These are phyloP conservation scores for Neoscelio sp. DNA, from an alignment of 2,888 invertebrate genomes.

Conservation along the genomic window DNA sequence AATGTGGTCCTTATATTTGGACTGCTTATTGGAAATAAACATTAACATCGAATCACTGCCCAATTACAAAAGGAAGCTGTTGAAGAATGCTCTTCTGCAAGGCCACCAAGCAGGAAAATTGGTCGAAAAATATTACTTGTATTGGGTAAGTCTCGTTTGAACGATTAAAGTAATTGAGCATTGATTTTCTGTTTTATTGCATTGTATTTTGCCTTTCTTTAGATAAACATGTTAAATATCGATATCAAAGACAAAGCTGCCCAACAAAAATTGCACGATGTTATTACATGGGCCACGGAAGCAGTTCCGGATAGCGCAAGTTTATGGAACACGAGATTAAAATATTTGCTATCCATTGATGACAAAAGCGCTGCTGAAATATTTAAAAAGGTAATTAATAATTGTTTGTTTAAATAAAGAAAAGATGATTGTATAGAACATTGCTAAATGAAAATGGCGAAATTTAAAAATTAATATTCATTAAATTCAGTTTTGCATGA, in stretches of 20 bases:
- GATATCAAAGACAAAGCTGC: constrained; percentile 72
- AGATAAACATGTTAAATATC: constrained; percentile 77
- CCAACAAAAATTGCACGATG: constrained; percentile 76
- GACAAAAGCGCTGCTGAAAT: constrained; percentile 82
- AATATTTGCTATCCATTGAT: constrained; percentile 82
- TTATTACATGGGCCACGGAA: constrained; percentile 83
- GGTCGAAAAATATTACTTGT: constrained; percentile 84
- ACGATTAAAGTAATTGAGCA: not conserved
- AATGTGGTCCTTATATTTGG: constrained; percentile 85
- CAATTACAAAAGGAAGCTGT: constrained; percentile 83
- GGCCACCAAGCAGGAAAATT: constrained; percentile 84
- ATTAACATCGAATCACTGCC: constrained; percentile 83
- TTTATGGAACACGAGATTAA: constrained; percentile 84
- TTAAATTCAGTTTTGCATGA: not conserved
- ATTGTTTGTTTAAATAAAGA: constrained; percentile 1
- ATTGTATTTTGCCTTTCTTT: constrained; percentile 31
- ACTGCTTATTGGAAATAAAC: constrained; percentile 85
- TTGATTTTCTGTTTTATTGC: constrained; percentile 13
- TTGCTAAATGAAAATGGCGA: not conserved
- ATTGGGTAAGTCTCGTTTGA: constrained; percentile 80
- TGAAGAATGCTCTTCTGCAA: constrained; percentile 84
- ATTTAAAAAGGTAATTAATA: constrained; percentile 80
- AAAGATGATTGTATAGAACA: not conserved
- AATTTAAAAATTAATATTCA: not conserved
- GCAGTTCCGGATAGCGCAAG: constrained; percentile 82